A percentile compares a stretch with the other conserved stretches of the same genome.
These are phyloP conservation scores for Tokudaia muenninki DNA, from an alignment of 2,797 vertebrate genomes.

Conservation along the genomic window DNA sequence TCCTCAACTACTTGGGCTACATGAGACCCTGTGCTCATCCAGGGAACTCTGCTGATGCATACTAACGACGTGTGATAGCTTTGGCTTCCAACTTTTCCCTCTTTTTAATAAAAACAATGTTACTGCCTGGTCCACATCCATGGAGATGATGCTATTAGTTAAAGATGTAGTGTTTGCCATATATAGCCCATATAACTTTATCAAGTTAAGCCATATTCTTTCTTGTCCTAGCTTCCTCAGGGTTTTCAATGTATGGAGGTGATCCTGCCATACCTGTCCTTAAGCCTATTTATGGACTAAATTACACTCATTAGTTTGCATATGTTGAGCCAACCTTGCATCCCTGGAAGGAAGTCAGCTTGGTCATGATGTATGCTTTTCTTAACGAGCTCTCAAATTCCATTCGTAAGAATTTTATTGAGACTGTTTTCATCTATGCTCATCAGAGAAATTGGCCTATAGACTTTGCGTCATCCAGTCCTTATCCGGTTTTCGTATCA, in stretches of 20 bases:
- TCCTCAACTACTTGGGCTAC: background rate
- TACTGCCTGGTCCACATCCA: background rate
- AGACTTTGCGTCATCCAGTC: background rate
- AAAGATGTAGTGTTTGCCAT: background rate
- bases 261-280: background rate
- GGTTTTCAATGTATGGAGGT: background rate
- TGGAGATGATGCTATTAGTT: background rate
- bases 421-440: background rate
- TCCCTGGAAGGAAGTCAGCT: background rate
- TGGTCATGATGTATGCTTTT: background rate
- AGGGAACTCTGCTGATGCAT: background rate
- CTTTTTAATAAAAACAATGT: background rate
- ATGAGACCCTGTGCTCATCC: background rate
- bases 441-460: background rate
- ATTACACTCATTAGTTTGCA: background rate
- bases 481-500: background rate
- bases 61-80: background rate
- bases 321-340: constrained; percentile 8
- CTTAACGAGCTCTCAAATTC: background rate
- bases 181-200: background rate
- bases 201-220: background rate
- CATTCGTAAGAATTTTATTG: background rate
- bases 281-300: background rate
- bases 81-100: background rate
- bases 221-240: background rate